Evolutionary conservation across 2,113 vertebrate species (phyloP).

Genomic region (Pelodiscus sinensis): DNA sequence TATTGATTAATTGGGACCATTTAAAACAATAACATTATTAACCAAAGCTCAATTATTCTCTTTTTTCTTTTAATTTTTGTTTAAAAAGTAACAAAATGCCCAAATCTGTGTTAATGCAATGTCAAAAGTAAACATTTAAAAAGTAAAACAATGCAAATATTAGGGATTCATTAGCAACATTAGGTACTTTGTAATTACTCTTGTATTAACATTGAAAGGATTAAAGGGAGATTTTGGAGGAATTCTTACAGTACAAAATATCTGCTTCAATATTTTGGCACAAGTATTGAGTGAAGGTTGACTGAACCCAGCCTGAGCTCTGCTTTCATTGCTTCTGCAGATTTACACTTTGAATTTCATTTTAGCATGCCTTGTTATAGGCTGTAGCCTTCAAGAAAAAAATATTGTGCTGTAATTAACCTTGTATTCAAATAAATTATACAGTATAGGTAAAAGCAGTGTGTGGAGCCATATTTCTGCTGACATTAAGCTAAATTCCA

Average conservation of each 20-base stretch:
- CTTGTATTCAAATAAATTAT: not conserved
- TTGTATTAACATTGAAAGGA: not conserved
- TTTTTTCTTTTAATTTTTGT: not conserved
- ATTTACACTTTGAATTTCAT: conserved; percentile 1
- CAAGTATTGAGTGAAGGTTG: not conserved
- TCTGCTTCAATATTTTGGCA: not conserved
- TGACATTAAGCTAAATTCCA: not conserved
- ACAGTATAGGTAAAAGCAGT: conserved; percentile 14
- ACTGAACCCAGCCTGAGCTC: not conserved
- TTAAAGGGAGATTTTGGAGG: fast-evolving
- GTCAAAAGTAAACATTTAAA: not conserved
- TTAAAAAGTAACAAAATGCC: not conserved
- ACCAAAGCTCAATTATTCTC: conserved; percentile 5
- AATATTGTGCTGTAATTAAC: not conserved
- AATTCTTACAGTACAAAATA: fast-evolving
- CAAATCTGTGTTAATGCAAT: not conserved
- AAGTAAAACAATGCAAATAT: conserved; percentile 3
- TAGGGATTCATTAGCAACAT: not conserved
- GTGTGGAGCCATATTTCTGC: not conserved
- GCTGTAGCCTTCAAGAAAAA: not conserved
- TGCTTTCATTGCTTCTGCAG: conserved; percentile 17
- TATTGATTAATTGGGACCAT: not conserved
- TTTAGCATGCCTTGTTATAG: not conserved
- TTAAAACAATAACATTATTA: conserved; percentile 22
- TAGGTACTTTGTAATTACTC: not conserved